These are phyloP conservation scores for Lochmaea crataegi DNA, from an alignment of 2,888 invertebrate species.

Conservation along the genomic window DNA sequence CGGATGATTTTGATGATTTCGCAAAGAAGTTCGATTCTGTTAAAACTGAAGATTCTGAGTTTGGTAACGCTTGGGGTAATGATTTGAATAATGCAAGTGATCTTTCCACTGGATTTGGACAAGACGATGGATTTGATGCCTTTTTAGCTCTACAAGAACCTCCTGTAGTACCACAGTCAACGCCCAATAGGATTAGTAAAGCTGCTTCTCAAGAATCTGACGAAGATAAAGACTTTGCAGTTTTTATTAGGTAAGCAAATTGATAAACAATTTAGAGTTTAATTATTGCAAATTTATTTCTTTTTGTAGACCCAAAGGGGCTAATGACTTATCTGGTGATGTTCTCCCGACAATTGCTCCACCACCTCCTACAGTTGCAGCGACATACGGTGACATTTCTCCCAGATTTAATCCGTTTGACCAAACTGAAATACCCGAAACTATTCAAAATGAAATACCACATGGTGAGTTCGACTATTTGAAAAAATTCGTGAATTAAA, in stretches of 20 bases:
- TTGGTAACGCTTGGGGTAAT: slow-evolving; percentile 61
- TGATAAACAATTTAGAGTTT: background rate
- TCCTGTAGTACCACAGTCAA: slow-evolving; percentile 73
- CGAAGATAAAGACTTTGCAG: slow-evolving; percentile 82
- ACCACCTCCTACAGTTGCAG: slow-evolving; percentile 69
- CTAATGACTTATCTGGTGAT: slow-evolving; percentile 66
- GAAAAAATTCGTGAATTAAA: background rate
- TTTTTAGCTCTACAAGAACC: slow-evolving; percentile 86
- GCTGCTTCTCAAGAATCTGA: slow-evolving; percentile 82
- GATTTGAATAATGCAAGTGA: slow-evolving; percentile 51
- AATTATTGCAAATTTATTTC: too few relatives aligned
- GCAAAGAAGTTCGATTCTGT: slow-evolving; percentile 88
- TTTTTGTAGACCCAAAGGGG: slow-evolving; percentile 68
- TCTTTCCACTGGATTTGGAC: slow-evolving; percentile 71
- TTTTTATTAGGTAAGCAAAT: slow-evolving; percentile 77
- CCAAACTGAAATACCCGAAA: slow-evolving; percentile 64
- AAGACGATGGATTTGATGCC: slow-evolving; percentile 81
- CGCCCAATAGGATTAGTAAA: slow-evolving; percentile 72
- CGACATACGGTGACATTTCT: slow-evolving; percentile 70
- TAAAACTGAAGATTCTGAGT: slow-evolving; percentile 64
- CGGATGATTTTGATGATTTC: slow-evolving; percentile 86
- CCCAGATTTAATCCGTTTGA: slow-evolving; percentile 85
- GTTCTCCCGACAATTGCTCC: slow-evolving; percentile 84
- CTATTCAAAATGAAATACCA: slow-evolving; percentile 60
- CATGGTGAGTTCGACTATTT: slow-evolving; percentile 54